Base-by-base conservation (phyloP, 2,888 invertebrate genomes). In the Pediacus dermestoides region DNA sequence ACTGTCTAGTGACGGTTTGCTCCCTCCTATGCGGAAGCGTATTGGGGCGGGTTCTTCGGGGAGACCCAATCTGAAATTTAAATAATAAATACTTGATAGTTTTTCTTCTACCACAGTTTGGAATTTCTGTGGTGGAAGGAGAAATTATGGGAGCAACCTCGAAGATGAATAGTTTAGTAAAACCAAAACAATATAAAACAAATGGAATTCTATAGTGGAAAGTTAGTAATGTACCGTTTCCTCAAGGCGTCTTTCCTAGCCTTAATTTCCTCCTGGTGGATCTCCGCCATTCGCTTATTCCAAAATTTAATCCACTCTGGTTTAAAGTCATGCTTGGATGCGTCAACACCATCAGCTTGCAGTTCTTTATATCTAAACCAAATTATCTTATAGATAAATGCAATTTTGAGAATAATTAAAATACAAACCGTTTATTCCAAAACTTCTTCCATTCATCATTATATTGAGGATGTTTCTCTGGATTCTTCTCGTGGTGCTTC, bases 391-490 rank as follows among this genome's bases (percentile, higher is more conserved):
- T n/a, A n/a, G n/a, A 18, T 18, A 18, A 18, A 18, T n/a, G 21
- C 21, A 18, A 18, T 18, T 7, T 18, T 18, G 6, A n/a, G 6
- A 18, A 18, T 18, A 18, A 18, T n/a, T 18, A 18, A 18, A 6
- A 6, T 7, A 18, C 21, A 6, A 18, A 63, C 59, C 88, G 78
- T 6, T 77, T 74, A 64, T 88, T 88, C 90, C 90, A 91, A 64
- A 89, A 90, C 61, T 81, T 82, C 61, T 89, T 89, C 91, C 91
- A 91, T 62, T 91, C 91, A 30, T 88, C 87, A 0, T 87, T 85
- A 64, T 91, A 91, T 2, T 84, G 75, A 0, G 90, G 90, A 69
- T 91, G 90, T 51, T 88, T 89, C 61, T 91, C 90, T 0, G 91
- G 91, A 60, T 87, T 85, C 59, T 85, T 84, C 60, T 88, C 85